These are phyloP conservation scores for Triplophysa yarkandensis DNA, from an alignment of 2,797 vertebrate species.

Conservation along the genomic window DNA sequence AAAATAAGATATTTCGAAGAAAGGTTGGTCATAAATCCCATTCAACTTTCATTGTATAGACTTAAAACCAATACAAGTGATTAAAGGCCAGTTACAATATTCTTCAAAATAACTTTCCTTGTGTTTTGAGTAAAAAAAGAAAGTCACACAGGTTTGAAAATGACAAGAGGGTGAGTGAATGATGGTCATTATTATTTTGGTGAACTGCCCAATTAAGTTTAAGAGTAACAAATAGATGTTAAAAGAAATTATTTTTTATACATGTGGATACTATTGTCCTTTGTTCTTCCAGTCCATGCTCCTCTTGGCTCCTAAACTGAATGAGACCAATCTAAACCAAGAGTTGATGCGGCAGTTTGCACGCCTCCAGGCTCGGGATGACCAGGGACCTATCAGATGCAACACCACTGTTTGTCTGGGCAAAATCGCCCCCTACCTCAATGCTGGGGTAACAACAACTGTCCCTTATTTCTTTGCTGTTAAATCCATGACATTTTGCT, in stretches of 20 bases:
- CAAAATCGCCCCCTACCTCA: constrained; percentile 92
- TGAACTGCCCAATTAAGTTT: too few relatives aligned
- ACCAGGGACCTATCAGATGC: constrained; percentile 93
- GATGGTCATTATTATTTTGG: too few relatives aligned
- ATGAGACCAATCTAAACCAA: constrained; percentile 85
- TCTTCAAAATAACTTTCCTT: too few relatives aligned
- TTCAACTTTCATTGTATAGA: too few relatives aligned
- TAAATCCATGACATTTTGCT: not conserved
- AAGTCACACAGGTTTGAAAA: too few relatives aligned
- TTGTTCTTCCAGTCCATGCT: constrained; percentile 84
- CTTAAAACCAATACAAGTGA: too few relatives aligned
- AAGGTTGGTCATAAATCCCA: too few relatives aligned
- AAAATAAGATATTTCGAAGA: too few relatives aligned
- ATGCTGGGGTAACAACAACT: constrained; percentile 75
- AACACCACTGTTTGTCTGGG: constrained; percentile 94
- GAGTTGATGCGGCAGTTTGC: constrained; percentile 94
- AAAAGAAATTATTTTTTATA: not conserved
- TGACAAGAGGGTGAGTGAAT: too few relatives aligned
- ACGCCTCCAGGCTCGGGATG: constrained; percentile 87
- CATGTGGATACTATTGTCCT: not conserved
- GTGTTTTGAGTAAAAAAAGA: too few relatives aligned
- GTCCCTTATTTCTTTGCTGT: not conserved
- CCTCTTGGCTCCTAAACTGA: constrained; percentile 90
- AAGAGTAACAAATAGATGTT: not conserved
- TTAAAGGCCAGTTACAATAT: too few relatives aligned